Percentiles rank a stretch among this genome's conserved stretches.
phyloP scores from a whole-genome alignment of 35 echinoderm and acorn worm species.

The Lytechinus variegatus region DNA sequence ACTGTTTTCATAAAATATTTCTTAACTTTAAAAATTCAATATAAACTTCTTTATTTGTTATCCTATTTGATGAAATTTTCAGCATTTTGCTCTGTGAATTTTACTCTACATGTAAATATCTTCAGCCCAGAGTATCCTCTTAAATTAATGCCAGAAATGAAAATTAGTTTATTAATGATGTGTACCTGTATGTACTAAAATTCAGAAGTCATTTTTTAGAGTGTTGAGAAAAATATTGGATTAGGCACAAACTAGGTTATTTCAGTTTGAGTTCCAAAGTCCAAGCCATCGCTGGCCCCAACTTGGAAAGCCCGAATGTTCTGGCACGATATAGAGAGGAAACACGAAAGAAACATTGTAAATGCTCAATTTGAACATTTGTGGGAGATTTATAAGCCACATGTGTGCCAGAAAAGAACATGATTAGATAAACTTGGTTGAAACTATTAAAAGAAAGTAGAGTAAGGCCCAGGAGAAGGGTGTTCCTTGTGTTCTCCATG shows the following conservation, averaged over 20 bases:
- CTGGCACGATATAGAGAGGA: background rate
- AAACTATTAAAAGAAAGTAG: background rate
- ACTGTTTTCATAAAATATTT: no score
- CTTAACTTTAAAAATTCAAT: no score
- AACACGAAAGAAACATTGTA: background rate
- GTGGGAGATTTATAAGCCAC: background rate
- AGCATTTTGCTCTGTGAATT: no score
- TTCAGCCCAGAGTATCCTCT: no score
- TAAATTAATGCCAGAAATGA: no score
- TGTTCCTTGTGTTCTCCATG: background rate
- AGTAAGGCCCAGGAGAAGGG: background rate
- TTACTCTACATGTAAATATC: no score
- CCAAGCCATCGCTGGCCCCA: background rate
- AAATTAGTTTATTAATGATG: no score
- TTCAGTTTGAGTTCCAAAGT: background rate
- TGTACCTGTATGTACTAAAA: no score
- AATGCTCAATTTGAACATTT: background rate
- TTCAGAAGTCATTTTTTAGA: no score
- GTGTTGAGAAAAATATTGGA: background rate
- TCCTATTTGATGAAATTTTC: no score
- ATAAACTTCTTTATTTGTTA: no score
- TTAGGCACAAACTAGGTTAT: background rate
- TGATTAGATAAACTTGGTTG: slow-evolving; percentile 12
- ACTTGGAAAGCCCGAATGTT: slow-evolving; percentile 26
- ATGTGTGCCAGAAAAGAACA: background rate